phyloP scores from a whole-genome alignment of 2,888 invertebrate genomes.

The Polydrusus cervinus region DNA sequence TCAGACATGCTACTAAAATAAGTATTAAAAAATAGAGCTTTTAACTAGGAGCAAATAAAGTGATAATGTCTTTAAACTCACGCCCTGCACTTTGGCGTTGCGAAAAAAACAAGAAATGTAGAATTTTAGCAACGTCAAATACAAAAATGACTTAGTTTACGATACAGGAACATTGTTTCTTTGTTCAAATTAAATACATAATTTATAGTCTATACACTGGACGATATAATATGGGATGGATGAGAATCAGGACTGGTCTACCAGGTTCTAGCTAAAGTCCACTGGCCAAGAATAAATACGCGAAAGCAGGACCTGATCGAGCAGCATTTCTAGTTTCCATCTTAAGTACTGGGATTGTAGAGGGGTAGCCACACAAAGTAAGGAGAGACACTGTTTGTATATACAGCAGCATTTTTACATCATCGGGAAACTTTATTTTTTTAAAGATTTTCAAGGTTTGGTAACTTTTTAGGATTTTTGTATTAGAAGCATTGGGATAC shows the following conservation, averaged over 20 bases:
- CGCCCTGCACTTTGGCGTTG: constrained; percentile 57
- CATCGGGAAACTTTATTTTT: constrained; percentile 19
- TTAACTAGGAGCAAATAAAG: constrained; percentile 34
- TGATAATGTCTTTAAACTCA: constrained; percentile 10
- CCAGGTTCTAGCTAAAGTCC: constrained; percentile 46
- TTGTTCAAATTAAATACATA: constrained; percentile 67
- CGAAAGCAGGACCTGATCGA: constrained; percentile 46
- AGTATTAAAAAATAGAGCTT: constrained; percentile 30
- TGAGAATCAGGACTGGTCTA: constrained; percentile 39
- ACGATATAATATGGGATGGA: constrained; percentile 29
- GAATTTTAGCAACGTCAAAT: constrained; percentile 59
- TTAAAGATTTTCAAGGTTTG: constrained; percentile 48
- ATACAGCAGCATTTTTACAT: constrained; percentile 27
- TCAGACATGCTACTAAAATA: constrained; percentile 35
- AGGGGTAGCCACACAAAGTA: constrained; percentile 49
- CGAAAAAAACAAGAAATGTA: constrained; percentile 51
- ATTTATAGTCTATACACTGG: constrained; percentile 50
- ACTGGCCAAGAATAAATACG: constrained; percentile 56
- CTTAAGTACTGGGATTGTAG: constrained; percentile 30
- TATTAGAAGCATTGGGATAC: constrained; percentile 9
- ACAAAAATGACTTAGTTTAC: constrained; percentile 70
- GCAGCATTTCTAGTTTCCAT: constrained; percentile 39
- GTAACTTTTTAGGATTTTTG: neutral
- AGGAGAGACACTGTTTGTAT: constrained; percentile 14
- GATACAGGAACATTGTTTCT: constrained; percentile 71